These are phyloP conservation scores for Callopanchax toddi DNA, from an alignment of 2,113 vertebrate genomes.

Conservation along the genomic window DNA sequence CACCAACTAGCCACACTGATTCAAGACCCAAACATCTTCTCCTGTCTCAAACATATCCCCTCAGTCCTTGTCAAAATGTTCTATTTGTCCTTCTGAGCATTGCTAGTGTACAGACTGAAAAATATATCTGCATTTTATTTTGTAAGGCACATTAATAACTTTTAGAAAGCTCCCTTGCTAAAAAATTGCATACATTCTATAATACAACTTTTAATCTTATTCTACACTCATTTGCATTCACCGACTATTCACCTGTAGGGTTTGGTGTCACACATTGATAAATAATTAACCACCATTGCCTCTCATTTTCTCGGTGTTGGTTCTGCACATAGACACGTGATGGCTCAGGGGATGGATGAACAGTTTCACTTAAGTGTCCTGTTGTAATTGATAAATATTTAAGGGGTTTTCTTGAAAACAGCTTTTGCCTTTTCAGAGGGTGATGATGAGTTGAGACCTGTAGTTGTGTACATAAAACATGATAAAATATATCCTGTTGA, in stretches of 20 bases:
- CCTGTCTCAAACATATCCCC: too few species aligned
- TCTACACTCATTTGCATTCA: slow-evolving; percentile 21
- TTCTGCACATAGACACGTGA: not conserved
- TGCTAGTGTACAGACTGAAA: too few species aligned
- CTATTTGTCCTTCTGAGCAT: not conserved
- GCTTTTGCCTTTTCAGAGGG: not conserved
- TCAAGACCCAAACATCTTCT: too few species aligned
- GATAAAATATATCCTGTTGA: not conserved
- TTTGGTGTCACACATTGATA: slow-evolving; percentile 47
- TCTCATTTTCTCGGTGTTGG: slow-evolving; percentile 31
- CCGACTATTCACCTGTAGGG: slow-evolving; percentile 39
- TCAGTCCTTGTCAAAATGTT: too few species aligned
- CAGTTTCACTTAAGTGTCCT: slow-evolving; percentile 28
- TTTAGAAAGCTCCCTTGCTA: too few species aligned
- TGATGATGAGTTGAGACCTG: slow-evolving; percentile 5
- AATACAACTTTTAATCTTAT: not conserved
- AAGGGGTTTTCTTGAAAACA: slow-evolving; percentile 11
- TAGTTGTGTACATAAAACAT: not conserved
- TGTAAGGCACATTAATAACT: too few species aligned
- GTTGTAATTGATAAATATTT: slow-evolving; percentile 65
- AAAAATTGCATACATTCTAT: too few species aligned
- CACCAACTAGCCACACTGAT: not conserved
- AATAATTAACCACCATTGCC: slow-evolving; percentile 56
- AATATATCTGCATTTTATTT: too few species aligned
- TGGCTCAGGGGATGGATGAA: slow-evolving; percentile 26